A percentile compares a stretch with the other conserved stretches of the same genome.
These are phyloP conservation scores for Diplolepis rosae DNA, from an alignment of 2,888 invertebrate species.

Conservation along the genomic window DNA sequence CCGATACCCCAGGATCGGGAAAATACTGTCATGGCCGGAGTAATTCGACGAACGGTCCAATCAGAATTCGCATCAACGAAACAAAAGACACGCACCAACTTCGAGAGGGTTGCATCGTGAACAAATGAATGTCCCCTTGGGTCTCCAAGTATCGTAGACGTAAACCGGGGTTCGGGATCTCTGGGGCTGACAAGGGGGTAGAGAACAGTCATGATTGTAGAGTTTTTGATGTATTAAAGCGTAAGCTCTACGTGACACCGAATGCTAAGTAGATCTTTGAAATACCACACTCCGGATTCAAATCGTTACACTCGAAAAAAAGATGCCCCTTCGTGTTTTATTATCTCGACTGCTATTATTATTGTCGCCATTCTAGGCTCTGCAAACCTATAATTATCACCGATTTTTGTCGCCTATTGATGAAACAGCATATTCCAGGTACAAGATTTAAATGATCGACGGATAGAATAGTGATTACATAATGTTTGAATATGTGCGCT, in stretches of 20 bases:
- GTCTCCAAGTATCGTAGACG: constrained; percentile 41
- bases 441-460: neutral
- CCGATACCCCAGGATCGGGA: constrained; percentile 66
- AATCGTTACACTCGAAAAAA: constrained; percentile 37
- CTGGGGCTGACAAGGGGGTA: constrained; percentile 23
- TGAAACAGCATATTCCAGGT: neutral
- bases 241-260: constrained; percentile 72
- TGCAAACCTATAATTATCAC: constrained; percentile 12
- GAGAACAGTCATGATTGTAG: constrained; percentile 45
- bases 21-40: constrained; percentile 71
- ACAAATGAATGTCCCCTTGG: constrained; percentile 64
- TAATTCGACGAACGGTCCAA: constrained; percentile 68
- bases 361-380: constrained; percentile 1
- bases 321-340: constrained; percentile 18
- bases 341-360: constrained; percentile 11
- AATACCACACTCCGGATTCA: constrained; percentile 60
- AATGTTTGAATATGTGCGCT: constrained; percentile 6
- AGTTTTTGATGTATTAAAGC: constrained; percentile 73
- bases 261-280: constrained; percentile 71
- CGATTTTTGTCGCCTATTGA: neutral
- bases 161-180: constrained; percentile 28
- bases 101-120: constrained; percentile 60
- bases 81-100: constrained; percentile 53
- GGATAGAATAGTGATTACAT: constrained; percentile 45
- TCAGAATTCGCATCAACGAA: constrained; percentile 58